Evolutionary conservation across 2,888 invertebrate genomes (phyloP).

Genomic region (Euspilapteryx auroguttella): DNA sequence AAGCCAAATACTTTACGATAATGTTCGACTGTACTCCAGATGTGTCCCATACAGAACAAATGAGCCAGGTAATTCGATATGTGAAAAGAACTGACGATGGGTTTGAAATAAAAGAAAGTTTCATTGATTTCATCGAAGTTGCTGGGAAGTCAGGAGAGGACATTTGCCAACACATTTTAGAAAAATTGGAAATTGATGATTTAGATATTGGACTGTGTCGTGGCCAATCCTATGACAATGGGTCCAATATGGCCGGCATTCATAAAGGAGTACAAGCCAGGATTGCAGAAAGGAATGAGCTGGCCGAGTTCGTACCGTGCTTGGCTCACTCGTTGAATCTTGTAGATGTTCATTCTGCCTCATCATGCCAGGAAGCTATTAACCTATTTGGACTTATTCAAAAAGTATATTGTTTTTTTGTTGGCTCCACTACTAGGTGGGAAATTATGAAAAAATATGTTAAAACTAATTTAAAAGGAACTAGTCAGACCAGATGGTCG

Average conservation of each 20-base stretch:
- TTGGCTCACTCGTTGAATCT: slow-evolving; percentile 16
- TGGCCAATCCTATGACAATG: slow-evolving; percentile 15
- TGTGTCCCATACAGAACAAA: slow-evolving; percentile 16
- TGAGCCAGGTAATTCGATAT: slow-evolving; percentile 15
- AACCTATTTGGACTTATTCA: slow-evolving; percentile 13
- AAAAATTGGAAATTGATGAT: slow-evolving; percentile 10
- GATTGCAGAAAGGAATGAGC: slow-evolving; percentile 14
- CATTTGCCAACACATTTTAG: slow-evolving; percentile 10
- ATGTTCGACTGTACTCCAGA: slow-evolving; percentile 18
- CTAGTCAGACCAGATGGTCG: slow-evolving; percentile 11
- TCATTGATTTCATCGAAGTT: slow-evolving; percentile 16
- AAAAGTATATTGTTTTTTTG: slow-evolving; percentile 13
- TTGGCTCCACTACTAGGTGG: slow-evolving; percentile 11
- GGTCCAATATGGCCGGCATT: slow-evolving; percentile 15
- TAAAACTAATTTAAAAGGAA: slow-evolving; percentile 10
- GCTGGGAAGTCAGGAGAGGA: slow-evolving; percentile 13
- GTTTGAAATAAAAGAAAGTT: slow-evolving; percentile 14
- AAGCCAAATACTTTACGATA: slow-evolving; percentile 13
- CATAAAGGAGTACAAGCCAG: slow-evolving; percentile 16
- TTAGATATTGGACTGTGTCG: slow-evolving; percentile 13
- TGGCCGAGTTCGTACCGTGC: slow-evolving; percentile 16
- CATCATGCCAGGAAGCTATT: slow-evolving; percentile 11
- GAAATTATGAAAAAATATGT: slow-evolving; percentile 10
- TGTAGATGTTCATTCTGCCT: slow-evolving; percentile 12
- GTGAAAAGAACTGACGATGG: slow-evolving; percentile 11